phyloP scores from a whole-genome alignment of 2,888 invertebrate species.

The Muschampia plurimacula region DNA sequence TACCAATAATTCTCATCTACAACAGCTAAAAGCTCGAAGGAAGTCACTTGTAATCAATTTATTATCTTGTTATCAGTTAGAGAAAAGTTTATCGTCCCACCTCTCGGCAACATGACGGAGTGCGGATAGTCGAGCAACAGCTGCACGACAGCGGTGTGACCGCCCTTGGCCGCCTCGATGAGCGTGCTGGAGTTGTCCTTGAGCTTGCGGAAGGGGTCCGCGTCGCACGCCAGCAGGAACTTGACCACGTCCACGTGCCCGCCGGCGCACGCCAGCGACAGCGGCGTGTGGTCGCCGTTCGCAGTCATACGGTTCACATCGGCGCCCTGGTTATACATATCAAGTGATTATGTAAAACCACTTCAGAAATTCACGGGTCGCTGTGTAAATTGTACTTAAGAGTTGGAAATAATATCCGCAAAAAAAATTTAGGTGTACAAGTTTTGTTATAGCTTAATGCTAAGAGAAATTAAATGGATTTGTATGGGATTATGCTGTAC shows the following conservation, averaged over 20 bases:
- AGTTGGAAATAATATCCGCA: too few relatives aligned
- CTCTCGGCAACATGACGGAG: slow-evolving; percentile 90
- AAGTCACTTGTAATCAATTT: too few relatives aligned
- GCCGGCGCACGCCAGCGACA: slow-evolving; percentile 98
- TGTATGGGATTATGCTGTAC: too few relatives aligned
- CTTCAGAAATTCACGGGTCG: too few relatives aligned
- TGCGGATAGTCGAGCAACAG: slow-evolving; percentile 97
- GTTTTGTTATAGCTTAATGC: too few relatives aligned
- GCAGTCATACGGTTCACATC: slow-evolving; percentile 90
- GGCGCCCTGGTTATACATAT: slow-evolving; percentile 61
- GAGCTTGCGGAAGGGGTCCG: slow-evolving; percentile 98
- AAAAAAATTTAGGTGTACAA: too few relatives aligned
- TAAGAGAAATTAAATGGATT: too few relatives aligned
- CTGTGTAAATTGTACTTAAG: too few relatives aligned
- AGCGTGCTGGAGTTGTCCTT: slow-evolving; percentile 99
- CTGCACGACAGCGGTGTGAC: slow-evolving; percentile 98
- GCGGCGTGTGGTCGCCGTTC: slow-evolving; percentile 98
- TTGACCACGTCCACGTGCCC: slow-evolving; percentile 98
- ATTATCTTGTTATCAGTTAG: not conserved
- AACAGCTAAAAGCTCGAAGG: too few relatives aligned
- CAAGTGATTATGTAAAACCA: too few relatives aligned
- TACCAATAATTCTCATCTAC: too few relatives aligned
- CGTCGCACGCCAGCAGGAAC: slow-evolving; percentile 94
- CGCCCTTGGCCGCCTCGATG: slow-evolving; percentile 99
- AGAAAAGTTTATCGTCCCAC: slow-evolving; percentile 46